These are phyloP conservation scores for Aphaenogaster floridana DNA, from an alignment of 1,140 invertebrate species.

Conservation along the genomic window DNA sequence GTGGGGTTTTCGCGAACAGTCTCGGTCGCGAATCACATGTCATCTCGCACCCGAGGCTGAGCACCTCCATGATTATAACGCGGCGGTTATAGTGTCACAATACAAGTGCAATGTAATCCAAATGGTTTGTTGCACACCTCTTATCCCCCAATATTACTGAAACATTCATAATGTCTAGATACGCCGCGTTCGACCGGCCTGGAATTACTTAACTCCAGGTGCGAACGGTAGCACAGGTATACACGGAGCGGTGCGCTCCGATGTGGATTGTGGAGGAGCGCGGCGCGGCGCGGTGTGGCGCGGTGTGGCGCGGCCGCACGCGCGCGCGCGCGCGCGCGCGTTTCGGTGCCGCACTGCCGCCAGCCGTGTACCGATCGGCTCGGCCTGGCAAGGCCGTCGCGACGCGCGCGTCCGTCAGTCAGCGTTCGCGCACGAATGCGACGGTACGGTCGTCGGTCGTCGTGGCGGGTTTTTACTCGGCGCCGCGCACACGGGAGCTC, in stretches of 20 bases:
- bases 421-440: constrained; percentile 76
- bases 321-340: constrained; percentile 58
- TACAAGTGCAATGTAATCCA: neutral
- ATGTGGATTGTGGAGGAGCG: constrained; percentile 7
- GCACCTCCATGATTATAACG: neutral
- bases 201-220: neutral
- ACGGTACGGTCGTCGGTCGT: constrained; percentile 66
- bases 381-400: constrained; percentile 61
- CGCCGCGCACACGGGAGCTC: constrained; percentile 64
- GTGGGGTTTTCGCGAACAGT: neutral
- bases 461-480: constrained; percentile 74
- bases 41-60: neutral
- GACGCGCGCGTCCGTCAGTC: constrained; percentile 63
- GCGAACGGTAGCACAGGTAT: neutral
- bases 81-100: neutral
- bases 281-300: neutral
- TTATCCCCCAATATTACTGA: neutral
- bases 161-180: constrained; percentile 26
- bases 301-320: too few species aligned
- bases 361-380: constrained; percentile 69
- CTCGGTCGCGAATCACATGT: neutral
- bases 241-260: neutral
- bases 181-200: neutral
- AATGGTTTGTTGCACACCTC: neutral
- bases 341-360: constrained; percentile 62